Percentiles rank a stretch among this genome's conserved stretches.
phyloP scores from a whole-genome alignment of 1,140 invertebrate genomes.

The Drosophila funebris region DNA sequence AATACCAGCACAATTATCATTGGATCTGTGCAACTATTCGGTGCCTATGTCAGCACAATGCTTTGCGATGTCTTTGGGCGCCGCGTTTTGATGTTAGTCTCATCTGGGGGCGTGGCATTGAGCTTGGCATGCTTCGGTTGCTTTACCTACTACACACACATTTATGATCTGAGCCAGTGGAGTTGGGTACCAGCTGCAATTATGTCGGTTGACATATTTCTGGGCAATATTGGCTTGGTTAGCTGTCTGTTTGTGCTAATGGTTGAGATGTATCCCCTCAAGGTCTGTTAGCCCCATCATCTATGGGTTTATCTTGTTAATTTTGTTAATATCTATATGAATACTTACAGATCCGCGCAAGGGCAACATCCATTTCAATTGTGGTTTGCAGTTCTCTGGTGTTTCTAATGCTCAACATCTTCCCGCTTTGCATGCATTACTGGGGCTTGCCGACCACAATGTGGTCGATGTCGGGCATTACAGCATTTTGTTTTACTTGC shows the following conservation, averaged over 20 bases:
- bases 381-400: conserved; percentile 64
- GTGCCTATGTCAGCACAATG: conserved; percentile 55
- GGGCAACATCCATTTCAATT: conserved; percentile 60
- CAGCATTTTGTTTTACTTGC: conserved; percentile 50
- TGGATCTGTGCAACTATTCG: conserved; percentile 84
- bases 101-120: conserved; percentile 51
- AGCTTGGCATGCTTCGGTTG: conserved; percentile 48
- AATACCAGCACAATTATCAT: conserved; percentile 85
- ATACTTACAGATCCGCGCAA: conserved; percentile 67
- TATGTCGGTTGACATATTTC: conserved; percentile 73
- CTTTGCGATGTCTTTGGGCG: conserved; percentile 62
- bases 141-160: conserved; percentile 49
- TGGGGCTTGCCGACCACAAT: conserved; percentile 69
- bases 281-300: conserved; percentile 45
- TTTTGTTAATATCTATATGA: neutral
- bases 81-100: conserved; percentile 54
- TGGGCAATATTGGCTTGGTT: conserved; percentile 68
- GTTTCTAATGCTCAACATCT: conserved; percentile 70
- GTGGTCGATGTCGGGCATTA: conserved; percentile 63
- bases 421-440: conserved; percentile 66
- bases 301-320: neutral
- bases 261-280: conserved; percentile 70
- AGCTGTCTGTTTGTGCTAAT: conserved; percentile 70
- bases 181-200: conserved; percentile 65
- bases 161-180: conserved; percentile 48